Conservation (phyloP, 2,888 invertebrate species). For the Pseudolycoriella hygida region DNA sequence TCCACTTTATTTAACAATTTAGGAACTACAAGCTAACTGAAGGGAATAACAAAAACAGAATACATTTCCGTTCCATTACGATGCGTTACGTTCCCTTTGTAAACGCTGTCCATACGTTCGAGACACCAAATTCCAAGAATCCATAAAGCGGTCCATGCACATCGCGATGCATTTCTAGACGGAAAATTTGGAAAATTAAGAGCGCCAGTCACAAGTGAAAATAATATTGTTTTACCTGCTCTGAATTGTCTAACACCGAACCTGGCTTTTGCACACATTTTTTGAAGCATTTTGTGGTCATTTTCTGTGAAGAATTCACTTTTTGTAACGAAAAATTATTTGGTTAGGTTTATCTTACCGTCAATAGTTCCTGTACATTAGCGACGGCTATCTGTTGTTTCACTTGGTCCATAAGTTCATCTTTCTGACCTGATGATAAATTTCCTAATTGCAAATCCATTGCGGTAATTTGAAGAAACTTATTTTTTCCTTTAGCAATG, state of each 20-base stretch:
- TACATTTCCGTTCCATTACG: not conserved
- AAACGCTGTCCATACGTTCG: constrained; percentile 73
- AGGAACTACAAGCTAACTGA: no score
- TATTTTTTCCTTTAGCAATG: no score
- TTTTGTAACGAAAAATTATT: not conserved
- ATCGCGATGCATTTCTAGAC: constrained; percentile 94
- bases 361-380: constrained; percentile 80
- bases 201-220: constrained; percentile 4
- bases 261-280: constrained; percentile 89
- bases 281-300: constrained; percentile 93
- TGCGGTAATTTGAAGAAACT: constrained; percentile 11
- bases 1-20: no score
- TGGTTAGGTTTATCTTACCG: constrained; percentile 32
- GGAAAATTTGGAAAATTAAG: constrained; percentile 29
- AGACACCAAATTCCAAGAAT: constrained; percentile 85
- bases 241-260: constrained; percentile 68
- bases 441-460: constrained; percentile 40
- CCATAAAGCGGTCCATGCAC: constrained; percentile 98
- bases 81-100: constrained; percentile 44
- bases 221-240: constrained; percentile 43
- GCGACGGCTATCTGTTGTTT: constrained; percentile 90
- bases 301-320: constrained; percentile 64
- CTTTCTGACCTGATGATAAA: constrained; percentile 52
- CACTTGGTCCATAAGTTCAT: constrained; percentile 83
- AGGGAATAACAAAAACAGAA: no score